Base-by-base conservation (phyloP, 2,113 vertebrate genomes). In the pig (Sus scrofa) region DNA sequence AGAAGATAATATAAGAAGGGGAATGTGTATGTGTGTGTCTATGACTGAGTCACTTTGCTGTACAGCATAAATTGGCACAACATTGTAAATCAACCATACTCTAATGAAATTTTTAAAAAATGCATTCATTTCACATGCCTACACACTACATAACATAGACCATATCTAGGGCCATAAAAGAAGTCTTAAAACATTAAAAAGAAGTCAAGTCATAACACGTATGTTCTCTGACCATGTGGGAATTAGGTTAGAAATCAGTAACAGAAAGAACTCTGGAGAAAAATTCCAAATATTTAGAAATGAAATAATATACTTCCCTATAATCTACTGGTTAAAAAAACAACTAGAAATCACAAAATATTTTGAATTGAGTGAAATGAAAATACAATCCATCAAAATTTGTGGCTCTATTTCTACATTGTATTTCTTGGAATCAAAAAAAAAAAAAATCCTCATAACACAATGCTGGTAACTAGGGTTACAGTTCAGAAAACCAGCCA, bases 161-260 rank as follows among this genome's bases (percentile, higher is more conserved):
- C 54, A 63, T 34, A 85, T 20, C 6, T 16, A 18, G 27, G 30
- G 1, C 4, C 54, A 84, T 71, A 62, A 82, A 94, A 62, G 63
- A 67, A 92, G 50, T 79, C 18, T 86, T 75, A 67, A 37, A 87
- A 79, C 93, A 82, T 77, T 94, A 24, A 54, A 84, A 94, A 58
- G 24, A 15, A 56, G 70, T 91, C 26, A 78, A 78, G 14, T 87
- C 44, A 81, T 14, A 93, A 70, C 44, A 44, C 4, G 44, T 44
- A 44, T 44, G 44, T 44, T 44, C 44, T 44, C 44, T 44, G 44
- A 44, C 44, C 44, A 44, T 8, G 8, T 8, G 44, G 44, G 44
- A 44, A 44, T 44, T 44, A 44, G 44, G 44, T 63, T 90, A 93
- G 44, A 90, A 65, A 70, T 77, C 62, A 62, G 26, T 30, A n/a